Evolutionary conservation across 2,797 vertebrate species (phyloP).

Genomic region (Paguma larvata): DNA sequence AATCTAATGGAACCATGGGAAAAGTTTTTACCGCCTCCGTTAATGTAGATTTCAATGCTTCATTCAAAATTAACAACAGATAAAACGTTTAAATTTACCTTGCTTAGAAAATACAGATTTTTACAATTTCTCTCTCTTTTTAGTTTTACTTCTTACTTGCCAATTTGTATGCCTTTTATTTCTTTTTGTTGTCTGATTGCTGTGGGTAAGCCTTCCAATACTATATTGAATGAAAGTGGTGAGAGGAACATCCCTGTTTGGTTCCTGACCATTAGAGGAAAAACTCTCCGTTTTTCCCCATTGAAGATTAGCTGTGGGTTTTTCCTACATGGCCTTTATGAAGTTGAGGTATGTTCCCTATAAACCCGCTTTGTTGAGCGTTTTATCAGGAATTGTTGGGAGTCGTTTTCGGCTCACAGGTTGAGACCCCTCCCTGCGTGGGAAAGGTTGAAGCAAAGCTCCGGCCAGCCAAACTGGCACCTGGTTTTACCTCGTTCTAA

Average conservation of each 20-base stretch:
- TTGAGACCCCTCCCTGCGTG: too few relatives aligned
- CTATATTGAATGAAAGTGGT: background rate
- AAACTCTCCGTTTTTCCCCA: background rate
- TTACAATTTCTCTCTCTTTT: background rate
- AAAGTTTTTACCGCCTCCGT: background rate
- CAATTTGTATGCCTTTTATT: background rate
- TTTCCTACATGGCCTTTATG: background rate
- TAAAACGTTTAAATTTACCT: background rate
- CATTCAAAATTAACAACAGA: background rate
- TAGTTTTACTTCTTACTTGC: background rate
- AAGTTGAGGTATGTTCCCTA: background rate
- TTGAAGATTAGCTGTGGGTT: background rate
- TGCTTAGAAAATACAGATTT: background rate
- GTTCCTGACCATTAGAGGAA: background rate
- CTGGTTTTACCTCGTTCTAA: too few relatives aligned
- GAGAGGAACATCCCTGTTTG: background rate
- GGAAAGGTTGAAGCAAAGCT: too few relatives aligned
- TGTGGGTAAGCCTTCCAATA: background rate
- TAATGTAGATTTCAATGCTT: background rate
- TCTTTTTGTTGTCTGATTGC: background rate
- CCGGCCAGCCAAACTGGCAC: too few relatives aligned
- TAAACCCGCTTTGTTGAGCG: background rate
- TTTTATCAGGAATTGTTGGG: background rate
- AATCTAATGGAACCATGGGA: background rate
- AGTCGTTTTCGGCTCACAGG: too few relatives aligned